These are phyloP conservation scores for Pterophyllum scalare DNA, from an alignment of 2,113 vertebrate genomes.

Conservation along the genomic window DNA sequence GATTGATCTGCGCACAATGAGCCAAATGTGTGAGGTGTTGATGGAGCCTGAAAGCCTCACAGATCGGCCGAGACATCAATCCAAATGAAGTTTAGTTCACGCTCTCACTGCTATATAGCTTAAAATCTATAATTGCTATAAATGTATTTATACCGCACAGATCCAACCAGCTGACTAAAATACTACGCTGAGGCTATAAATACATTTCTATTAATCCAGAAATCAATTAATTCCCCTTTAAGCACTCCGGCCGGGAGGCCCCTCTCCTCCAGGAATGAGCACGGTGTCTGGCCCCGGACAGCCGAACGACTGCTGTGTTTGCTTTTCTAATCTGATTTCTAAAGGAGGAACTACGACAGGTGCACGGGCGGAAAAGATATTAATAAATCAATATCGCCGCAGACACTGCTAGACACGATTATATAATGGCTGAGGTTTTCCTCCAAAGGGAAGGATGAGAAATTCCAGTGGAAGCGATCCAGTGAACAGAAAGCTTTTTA, in stretches of 20 bases:
- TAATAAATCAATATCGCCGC: slow-evolving; percentile 30
- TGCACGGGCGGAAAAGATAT: slow-evolving; percentile 15
- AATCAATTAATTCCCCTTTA: slow-evolving; percentile 21
- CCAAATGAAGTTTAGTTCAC: neutral
- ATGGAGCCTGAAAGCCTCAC: neutral
- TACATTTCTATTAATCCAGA: neutral
- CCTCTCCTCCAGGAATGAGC: neutral
- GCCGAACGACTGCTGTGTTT: slow-evolving; percentile 42
- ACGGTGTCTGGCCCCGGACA: neutral
- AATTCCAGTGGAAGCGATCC: neutral
- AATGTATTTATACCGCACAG: neutral
- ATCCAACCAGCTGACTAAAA: neutral
- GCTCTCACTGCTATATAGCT: neutral
- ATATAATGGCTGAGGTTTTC: neutral
- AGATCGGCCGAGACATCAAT: neutral
- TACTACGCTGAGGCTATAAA: neutral
- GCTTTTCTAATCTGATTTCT: slow-evolving; percentile 50
- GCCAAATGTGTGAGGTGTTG: neutral
- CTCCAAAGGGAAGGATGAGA: neutral
- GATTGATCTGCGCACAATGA: slow-evolving; percentile 10
- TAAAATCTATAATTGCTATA: neutral
- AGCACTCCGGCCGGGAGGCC: neutral
- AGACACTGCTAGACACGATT: slow-evolving; percentile 5
- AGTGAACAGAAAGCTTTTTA: neutral
- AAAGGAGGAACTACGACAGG: slow-evolving; percentile 44